A percentile compares a stretch with the other conserved stretches of the same genome.
These are phyloP conservation scores for Spongilla lacustris DNA, from an alignment of 37 sponge, comb jelly and placozoan species.

Conservation along the genomic window DNA sequence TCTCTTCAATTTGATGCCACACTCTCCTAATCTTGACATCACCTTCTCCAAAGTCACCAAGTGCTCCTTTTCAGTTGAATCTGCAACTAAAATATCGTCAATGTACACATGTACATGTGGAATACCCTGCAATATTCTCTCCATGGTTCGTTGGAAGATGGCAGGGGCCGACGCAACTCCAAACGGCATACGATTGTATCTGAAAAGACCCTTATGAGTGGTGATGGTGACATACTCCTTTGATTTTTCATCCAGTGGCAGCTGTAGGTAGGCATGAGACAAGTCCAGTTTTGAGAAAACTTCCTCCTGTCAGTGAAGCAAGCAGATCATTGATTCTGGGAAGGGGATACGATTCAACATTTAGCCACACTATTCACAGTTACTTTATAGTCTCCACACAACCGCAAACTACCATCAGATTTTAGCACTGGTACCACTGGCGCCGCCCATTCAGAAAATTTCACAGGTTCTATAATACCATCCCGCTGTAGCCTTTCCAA, in stretches of 20 bases:
- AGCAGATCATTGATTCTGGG: constrained; percentile 24
- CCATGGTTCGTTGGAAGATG: constrained; percentile 26
- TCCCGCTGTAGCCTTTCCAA: constrained; percentile 2
- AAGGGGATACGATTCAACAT: constrained; percentile 11
- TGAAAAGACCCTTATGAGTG: constrained; percentile 43
- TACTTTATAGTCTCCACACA: constrained; percentile 60
- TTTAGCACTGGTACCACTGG: constrained; percentile 27
- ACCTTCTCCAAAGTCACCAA: constrained; percentile 13
- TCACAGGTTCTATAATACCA: constrained; percentile 4
- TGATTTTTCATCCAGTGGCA: constrained; percentile 11
- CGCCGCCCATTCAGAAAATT: constrained; percentile 27
- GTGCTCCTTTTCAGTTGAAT: constrained; percentile 29
- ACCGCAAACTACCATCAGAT: constrained; percentile 19
- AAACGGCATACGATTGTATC: constrained; percentile 38
- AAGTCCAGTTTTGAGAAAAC: constrained; percentile 29
- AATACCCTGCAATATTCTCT: constrained; percentile 26
- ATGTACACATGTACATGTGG: constrained; percentile 22
- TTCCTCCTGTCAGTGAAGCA: constrained; percentile 9
- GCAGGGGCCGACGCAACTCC: constrained; percentile 42
- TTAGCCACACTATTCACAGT: constrained; percentile 29
- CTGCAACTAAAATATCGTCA: constrained; percentile 44
- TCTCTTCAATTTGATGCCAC: constrained; percentile 33
- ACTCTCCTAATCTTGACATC: neutral
- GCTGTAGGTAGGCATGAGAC: constrained; percentile 38
- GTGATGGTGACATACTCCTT: constrained; percentile 23